phyloP scores from a whole-genome alignment of 2,888 invertebrate species.

The Andrena dorsata region DNA sequence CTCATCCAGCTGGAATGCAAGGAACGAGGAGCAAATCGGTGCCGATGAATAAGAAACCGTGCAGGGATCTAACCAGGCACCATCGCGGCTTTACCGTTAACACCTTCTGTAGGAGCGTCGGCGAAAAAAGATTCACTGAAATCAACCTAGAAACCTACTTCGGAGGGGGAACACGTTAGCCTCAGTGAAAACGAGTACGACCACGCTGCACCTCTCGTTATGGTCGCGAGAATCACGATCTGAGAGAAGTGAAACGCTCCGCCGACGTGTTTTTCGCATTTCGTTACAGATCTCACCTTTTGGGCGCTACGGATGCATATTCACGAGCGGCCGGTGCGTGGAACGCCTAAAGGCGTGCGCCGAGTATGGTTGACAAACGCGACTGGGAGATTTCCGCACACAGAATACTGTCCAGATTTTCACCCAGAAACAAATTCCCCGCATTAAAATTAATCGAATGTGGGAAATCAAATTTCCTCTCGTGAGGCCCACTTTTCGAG shows the following conservation, averaged over 20 bases:
- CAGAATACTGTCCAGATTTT: too few relatives aligned
- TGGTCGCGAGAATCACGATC: conserved; percentile 18
- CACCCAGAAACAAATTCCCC: too few relatives aligned
- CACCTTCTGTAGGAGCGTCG: conserved; percentile 33
- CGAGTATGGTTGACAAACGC: too few relatives aligned
- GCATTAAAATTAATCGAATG: too few relatives aligned
- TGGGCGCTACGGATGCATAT: not conserved
- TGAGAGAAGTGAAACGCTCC: conserved; percentile 46
- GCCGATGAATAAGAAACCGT: conserved; percentile 12
- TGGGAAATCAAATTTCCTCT: too few relatives aligned
- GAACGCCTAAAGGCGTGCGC: too few relatives aligned
- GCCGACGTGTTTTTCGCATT: not conserved
- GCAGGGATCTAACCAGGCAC: conserved; percentile 29
- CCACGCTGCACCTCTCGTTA: conserved; percentile 30
- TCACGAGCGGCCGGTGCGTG: not conserved
- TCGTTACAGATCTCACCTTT: not conserved
- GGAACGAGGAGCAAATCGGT: not conserved
- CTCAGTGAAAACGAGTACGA: conserved; percentile 63
- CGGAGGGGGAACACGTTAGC: conserved; percentile 35
- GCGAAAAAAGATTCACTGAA: conserved; percentile 60
- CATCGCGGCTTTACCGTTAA: conserved; percentile 37
- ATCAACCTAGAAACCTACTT: conserved; percentile 70
- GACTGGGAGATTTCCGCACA: too few relatives aligned
- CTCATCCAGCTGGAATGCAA: not conserved
- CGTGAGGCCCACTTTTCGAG: too few relatives aligned